A percentile compares a stretch with the other conserved stretches of the same genome.
phyloP scores from a whole-genome alignment of 2,797 vertebrate genomes.

The Myiotriccus ornatus region DNA sequence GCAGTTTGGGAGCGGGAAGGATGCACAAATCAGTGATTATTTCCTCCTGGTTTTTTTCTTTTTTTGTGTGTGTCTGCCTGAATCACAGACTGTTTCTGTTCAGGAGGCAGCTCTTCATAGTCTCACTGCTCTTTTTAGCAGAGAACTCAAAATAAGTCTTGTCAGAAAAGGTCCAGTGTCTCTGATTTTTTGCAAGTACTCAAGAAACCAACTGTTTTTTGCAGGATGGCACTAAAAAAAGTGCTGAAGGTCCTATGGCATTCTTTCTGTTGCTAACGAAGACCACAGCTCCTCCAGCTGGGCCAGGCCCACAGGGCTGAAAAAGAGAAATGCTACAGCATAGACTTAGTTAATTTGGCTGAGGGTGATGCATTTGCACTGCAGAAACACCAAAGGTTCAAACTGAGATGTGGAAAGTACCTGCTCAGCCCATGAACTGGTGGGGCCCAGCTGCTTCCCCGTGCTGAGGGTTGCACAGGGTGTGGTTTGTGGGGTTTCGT shows the following conservation, averaged over 20 bases:
- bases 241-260: neutral
- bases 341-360: neutral
- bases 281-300: neutral
- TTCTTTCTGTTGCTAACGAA: neutral
- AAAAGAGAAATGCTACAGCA: neutral
- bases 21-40: neutral
- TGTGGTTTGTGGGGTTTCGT: neutral
- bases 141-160: neutral
- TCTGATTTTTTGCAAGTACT: neutral
- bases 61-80: neutral
- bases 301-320: neutral
- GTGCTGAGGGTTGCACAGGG: neutral
- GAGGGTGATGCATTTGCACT: neutral
- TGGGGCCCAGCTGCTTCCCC: neutral
- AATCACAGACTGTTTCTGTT: neutral
- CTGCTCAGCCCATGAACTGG: neutral
- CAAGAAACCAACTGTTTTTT: neutral
- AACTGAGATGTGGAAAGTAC: neutral
- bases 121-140: neutral
- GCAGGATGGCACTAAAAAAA: neutral
- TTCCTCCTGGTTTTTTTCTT: rapidly evolving
- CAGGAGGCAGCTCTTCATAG: neutral
- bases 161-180: neutral
- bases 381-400: neutral
- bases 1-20: neutral